phyloP scores from a whole-genome alignment of 2,888 invertebrate genomes.

The Xylota segnis region DNA sequence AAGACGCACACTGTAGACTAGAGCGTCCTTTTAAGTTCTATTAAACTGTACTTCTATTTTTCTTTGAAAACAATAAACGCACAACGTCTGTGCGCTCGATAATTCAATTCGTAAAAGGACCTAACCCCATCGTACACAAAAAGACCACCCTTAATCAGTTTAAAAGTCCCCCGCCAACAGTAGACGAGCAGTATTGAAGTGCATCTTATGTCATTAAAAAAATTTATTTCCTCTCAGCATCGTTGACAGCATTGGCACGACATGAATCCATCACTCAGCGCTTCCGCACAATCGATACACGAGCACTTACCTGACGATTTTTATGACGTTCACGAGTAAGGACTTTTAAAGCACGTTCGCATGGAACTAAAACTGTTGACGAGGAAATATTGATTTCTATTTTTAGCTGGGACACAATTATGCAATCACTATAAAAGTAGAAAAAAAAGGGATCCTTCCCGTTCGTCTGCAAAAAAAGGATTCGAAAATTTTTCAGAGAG shows the following conservation, averaged over 20 bases:
- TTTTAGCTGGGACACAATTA: conserved; percentile 20
- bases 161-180: conserved; percentile 24
- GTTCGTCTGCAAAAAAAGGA: conserved; percentile 36
- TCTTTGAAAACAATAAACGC: background rate
- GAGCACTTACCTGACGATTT: conserved; percentile 5
- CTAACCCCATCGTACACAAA: background rate
- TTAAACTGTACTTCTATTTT: background rate
- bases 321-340: conserved; percentile 16
- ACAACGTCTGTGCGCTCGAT: background rate
- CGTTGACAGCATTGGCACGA: background rate
- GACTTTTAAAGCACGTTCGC: background rate
- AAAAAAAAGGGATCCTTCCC: conserved; percentile 21
- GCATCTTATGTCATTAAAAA: conserved; percentile 32
- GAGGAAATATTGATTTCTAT: conserved; percentile 10
- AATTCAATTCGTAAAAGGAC: conserved; percentile 27
- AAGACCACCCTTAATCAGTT: conserved; percentile 36
- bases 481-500: background rate
- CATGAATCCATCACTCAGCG: background rate
- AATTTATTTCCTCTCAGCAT: background rate
- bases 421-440: conserved; percentile 21
- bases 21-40: background rate
- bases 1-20: background rate
- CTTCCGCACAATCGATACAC: conserved; percentile 12
- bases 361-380: background rate
- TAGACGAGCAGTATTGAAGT: background rate